Evolutionary conservation across 2,113 vertebrate species (phyloP), one percentile per base, ranked within the genome.

Genomic region (Tympanuchus pallidicinctus): DNA sequence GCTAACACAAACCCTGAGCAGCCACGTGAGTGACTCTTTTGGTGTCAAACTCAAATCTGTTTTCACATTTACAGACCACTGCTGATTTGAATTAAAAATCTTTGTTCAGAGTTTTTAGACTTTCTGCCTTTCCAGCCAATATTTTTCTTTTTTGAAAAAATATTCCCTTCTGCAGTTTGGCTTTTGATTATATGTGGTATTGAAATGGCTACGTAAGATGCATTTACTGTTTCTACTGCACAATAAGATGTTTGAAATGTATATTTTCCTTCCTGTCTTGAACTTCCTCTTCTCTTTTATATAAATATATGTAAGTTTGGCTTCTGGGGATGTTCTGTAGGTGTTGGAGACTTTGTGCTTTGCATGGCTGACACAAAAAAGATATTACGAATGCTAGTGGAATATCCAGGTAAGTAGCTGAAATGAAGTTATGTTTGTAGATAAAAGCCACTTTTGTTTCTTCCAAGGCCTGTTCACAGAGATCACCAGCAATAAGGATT

Each of bases 211-310:
- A 14, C 5, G 1, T 19, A 34, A 40, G 19, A 40, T 56, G n/a
- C 28, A 5, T 71, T 64, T 89, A 66, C 11, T 10, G 1, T 50
- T 95, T 56, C 59, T 89, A 34, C 36, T 87, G 36, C 52, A 42
- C 38, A 54, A 22, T 60, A 79, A 72, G 24, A 74, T 66, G 32
- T 60, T 76, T 95, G 84, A 91, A 76, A 77, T 89, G 78, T 85
- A 19, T 91, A 40, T 92, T 96, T 92, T 91, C 66, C 63, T 92
- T 95, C 71, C 87, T 87, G 40, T 79, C 74, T 70, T 85, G 54
- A 89, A 89, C 36, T 91, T 91, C 66, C 59, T 10, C n/a, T 69
- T 88, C 45, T 86, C 24, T 84, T 79, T 72, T 79, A 28, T 82
- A 74, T 66, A 79, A 93, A 72, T 86, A 66, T 27, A 13, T 87